Conservation (phyloP, 2,888 invertebrate genomes). For the Heteropelma amictum region DNA sequence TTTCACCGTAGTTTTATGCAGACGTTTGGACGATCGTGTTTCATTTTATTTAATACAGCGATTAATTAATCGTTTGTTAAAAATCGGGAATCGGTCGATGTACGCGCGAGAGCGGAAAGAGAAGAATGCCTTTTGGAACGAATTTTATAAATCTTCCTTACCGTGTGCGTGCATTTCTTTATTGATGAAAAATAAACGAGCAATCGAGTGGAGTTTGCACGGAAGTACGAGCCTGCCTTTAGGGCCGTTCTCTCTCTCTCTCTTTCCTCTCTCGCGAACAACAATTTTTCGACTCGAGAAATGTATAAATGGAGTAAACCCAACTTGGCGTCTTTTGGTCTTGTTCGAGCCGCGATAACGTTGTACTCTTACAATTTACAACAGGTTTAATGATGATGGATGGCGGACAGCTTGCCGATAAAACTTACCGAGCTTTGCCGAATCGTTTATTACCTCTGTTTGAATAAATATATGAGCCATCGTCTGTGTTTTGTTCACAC, state of each 20-base stretch:
- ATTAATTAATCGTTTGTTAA: too few species aligned
- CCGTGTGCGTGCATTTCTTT: constrained; percentile 18
- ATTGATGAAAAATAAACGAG: constrained; percentile 31
- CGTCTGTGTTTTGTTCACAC: not conserved
- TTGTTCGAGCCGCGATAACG: constrained; percentile 40
- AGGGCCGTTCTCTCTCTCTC: constrained; percentile 26
- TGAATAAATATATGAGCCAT: constrained; percentile 4
- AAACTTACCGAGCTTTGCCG: constrained; percentile 54
- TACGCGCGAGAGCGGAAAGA: too few species aligned
- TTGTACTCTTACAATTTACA: constrained; percentile 58
- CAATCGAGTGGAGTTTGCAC: constrained; percentile 43
- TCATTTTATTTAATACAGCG: too few species aligned
- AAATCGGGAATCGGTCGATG: too few species aligned
- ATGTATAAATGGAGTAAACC: constrained; percentile 7
- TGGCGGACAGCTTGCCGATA: constrained; percentile 57
- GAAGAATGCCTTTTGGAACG: too few species aligned
- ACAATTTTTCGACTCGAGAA: constrained; percentile 34
- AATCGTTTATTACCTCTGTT: not conserved
- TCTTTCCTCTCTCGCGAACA: constrained; percentile 7
- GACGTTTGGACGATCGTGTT: too few species aligned
- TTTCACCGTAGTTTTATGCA: too few species aligned
- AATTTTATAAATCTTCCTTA: not conserved
- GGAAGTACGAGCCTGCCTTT: constrained; percentile 38
- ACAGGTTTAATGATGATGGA: constrained; percentile 61
- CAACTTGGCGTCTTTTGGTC: constrained; percentile 16